These are phyloP conservation scores for Melanitta fusca DNA, from an alignment of 2,797 vertebrate species.

Conservation along the genomic window DNA sequence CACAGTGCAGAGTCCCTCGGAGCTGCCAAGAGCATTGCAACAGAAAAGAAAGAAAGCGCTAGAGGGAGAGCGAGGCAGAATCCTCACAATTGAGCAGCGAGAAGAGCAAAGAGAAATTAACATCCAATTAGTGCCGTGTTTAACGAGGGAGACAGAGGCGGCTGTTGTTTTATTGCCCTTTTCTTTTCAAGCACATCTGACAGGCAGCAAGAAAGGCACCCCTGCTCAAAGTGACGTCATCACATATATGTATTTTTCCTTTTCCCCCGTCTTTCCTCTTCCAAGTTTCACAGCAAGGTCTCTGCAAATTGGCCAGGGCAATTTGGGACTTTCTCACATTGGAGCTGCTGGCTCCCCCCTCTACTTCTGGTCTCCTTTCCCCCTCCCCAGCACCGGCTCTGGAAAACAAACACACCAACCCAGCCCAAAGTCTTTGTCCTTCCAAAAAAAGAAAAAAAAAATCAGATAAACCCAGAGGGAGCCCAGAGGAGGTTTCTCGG, in stretches of 20 bases:
- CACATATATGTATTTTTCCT: conserved; percentile 30
- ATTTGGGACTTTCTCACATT: not conserved
- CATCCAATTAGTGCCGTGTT: conserved; percentile 78
- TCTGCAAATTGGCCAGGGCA: not conserved
- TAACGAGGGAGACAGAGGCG: conserved; percentile 77
- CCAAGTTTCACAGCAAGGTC: conserved; percentile 42
- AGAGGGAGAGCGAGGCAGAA: conserved; percentile 47
- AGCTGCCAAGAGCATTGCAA: conserved; percentile 70
- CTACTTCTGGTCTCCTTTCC: not conserved
- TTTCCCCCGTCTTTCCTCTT: not conserved
- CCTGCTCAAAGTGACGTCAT: conserved; percentile 72
- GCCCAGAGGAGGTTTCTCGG: conserved; percentile 6
- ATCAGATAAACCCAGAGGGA: conserved; percentile 5
- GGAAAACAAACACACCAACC: conserved; percentile 9
- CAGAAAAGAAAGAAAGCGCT: conserved; percentile 54
- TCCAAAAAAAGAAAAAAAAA: not conserved
- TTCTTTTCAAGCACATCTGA: conserved; percentile 76
- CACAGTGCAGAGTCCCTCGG: conserved; percentile 56
- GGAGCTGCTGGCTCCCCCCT: not conserved
- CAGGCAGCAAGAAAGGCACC: conserved; percentile 76
- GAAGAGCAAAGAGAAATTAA: conserved; percentile 79
- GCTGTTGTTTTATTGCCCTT: conserved; percentile 78
- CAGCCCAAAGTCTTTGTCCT: conserved; percentile 52
- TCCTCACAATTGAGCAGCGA: conserved; percentile 73
- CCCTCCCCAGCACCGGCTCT: not conserved